phyloP scores from a whole-genome alignment of 1,140 invertebrate genomes.

The Melitaea cinxia region DNA sequence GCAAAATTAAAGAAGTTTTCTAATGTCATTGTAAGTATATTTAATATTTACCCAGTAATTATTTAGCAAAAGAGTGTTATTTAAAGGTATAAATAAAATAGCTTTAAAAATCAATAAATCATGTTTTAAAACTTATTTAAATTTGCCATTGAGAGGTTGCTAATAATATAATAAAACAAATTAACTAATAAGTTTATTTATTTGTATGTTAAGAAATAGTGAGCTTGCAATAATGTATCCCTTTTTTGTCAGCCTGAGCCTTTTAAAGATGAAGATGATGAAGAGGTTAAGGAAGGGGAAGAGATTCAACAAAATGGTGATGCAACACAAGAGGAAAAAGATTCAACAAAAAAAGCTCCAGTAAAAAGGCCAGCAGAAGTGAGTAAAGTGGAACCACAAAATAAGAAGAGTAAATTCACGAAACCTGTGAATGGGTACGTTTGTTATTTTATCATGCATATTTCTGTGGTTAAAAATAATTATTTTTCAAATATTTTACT shows the following conservation, averaged over 20 bases:
- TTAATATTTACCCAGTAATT: neutral
- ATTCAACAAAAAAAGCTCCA: conserved; percentile 56
- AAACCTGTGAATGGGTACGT: conserved; percentile 22
- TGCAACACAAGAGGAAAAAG: conserved; percentile 43
- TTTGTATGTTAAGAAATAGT: no score
- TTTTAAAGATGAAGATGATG: conserved; percentile 81
- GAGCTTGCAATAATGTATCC: neutral
- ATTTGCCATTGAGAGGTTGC: no score
- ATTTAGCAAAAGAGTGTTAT: no score
- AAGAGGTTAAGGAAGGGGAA: conserved; percentile 58
- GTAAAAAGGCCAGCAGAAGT: conserved; percentile 53
- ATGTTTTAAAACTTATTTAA: no score
- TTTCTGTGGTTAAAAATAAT: neutral
- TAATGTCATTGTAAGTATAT: conserved; percentile 86
- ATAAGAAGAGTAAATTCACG: conserved; percentile 58
- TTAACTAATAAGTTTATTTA: no score
- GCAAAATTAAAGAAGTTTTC: conserved; percentile 99
- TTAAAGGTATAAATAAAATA: no score
- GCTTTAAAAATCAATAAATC: no score
- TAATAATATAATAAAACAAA: no score
- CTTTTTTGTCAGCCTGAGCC: conserved; percentile 65
- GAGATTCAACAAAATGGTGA: conserved; percentile 54
- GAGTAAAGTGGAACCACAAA: conserved; percentile 43
- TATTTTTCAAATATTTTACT: neutral
- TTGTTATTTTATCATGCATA: no score